These are phyloP conservation scores for Lamprotornis superbus DNA, from an alignment of 2,113 vertebrate genomes.

Conservation along the genomic window DNA sequence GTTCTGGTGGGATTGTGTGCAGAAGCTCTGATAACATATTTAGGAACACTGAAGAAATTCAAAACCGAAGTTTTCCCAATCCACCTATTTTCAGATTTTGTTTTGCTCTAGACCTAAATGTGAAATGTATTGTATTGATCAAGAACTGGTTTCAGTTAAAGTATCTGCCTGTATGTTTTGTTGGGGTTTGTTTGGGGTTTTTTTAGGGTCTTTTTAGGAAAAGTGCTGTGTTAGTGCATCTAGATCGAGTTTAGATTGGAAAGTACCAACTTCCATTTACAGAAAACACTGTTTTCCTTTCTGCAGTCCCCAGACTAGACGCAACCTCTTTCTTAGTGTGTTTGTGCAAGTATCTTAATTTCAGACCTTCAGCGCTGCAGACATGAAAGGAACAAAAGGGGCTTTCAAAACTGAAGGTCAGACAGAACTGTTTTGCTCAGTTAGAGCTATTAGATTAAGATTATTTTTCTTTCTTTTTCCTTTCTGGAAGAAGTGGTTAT, in stretches of 20 bases:
- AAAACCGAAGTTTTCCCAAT: neutral
- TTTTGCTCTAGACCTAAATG: neutral
- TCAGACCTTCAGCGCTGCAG: neutral
- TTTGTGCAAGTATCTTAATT: neutral
- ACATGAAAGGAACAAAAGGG: neutral
- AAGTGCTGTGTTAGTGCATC: neutral
- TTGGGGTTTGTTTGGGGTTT: neutral
- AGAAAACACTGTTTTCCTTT: neutral
- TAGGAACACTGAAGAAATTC: neutral
- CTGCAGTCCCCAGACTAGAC: neutral
- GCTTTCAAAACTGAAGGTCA: neutral
- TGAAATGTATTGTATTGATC: neutral
- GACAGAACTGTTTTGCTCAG: neutral
- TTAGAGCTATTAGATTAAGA: neutral
- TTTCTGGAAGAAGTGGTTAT: neutral
- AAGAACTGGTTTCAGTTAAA: neutral
- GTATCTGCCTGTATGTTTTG: neutral
- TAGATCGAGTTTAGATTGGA: neutral
- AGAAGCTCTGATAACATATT: neutral
- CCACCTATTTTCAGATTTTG: neutral
- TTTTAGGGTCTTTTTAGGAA: neutral
- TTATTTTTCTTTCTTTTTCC: neutral
- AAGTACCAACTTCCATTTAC: neutral
- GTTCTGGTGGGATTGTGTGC: neutral
- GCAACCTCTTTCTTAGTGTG: neutral